A percentile compares a stretch with the other conserved stretches of the same genome.
Evolutionary conservation across 2,888 invertebrate genomes (phyloP).

Genomic region (Lamellibrachia columna): DNA sequence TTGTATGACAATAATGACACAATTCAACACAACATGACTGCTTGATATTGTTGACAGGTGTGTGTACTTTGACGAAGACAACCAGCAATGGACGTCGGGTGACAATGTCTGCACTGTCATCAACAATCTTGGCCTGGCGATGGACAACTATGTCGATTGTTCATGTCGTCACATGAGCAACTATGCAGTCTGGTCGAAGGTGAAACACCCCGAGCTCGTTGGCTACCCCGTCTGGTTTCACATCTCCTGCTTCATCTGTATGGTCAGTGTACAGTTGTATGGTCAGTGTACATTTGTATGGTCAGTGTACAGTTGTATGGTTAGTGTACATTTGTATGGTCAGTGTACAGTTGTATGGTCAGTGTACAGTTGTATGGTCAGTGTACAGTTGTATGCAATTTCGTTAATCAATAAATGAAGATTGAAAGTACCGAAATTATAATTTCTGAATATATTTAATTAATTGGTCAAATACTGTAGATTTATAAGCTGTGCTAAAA

Average conservation of each 20-base stretch:
- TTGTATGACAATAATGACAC: background rate
- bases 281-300: conserved; percentile 45
- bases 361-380: background rate
- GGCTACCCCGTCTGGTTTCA: conserved; percentile 62
- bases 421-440: no score
- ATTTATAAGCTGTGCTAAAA: no score
- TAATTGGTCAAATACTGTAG: no score
- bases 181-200: conserved; percentile 52
- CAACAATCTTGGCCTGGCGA: conserved; percentile 54
- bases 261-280: conserved; percentile 52
- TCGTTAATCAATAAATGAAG: no score
- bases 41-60: conserved; percentile 58
- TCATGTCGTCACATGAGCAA: conserved; percentile 60
- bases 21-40: conserved; percentile 49
- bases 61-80: conserved; percentile 56
- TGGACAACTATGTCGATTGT: conserved; percentile 60
- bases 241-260: conserved; percentile 58
- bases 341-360: conserved; percentile 32
- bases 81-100: conserved; percentile 50
- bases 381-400: background rate
- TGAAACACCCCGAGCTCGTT: conserved; percentile 48
- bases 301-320: background rate
- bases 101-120: conserved; percentile 52
- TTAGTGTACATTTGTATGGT: conserved; percentile 50
- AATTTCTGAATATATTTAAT: no score